A percentile compares a stretch with the other conserved stretches of the same genome.
Conservation (phyloP, 2,888 invertebrate genomes). For the Pristionchus exspectatus region DNA sequence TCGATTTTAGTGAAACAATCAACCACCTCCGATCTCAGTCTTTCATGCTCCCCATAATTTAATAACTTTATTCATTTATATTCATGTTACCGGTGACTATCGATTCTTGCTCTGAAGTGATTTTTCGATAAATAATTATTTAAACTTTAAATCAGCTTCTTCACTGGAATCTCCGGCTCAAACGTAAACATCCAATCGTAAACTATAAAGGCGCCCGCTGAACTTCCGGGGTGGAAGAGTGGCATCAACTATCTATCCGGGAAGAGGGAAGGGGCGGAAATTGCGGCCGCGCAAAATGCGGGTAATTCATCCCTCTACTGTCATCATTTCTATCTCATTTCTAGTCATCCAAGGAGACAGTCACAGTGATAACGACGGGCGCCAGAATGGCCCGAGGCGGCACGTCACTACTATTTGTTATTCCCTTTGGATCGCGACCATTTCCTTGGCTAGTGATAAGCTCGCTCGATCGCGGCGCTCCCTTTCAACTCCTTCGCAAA, state of each 20-base stretch:
- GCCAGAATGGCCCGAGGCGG: not conserved
- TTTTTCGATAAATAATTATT: not conserved
- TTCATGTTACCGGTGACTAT: not conserved
- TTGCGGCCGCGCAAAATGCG: not conserved
- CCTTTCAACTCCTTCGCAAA: not conserved
- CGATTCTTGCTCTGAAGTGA: not conserved
- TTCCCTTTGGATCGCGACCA: not conserved
- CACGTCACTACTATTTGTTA: not conserved
- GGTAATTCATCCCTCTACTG: not conserved
- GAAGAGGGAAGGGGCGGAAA: not conserved
- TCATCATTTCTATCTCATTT: no score
- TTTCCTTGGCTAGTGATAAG: constrained; percentile 6
- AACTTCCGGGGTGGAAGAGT: not conserved
- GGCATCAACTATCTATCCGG: not conserved
- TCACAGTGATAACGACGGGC: no score
- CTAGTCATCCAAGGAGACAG: no score
- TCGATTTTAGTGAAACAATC: not conserved
- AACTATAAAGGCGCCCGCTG: not conserved
- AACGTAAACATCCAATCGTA: not conserved
- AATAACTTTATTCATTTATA: not conserved
- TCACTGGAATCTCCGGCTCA: not conserved
- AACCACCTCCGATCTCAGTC: not conserved
- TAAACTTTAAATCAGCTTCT: not conserved
- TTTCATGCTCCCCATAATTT: not conserved
- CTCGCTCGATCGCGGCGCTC: not conserved